Base-by-base conservation (phyloP, 1,140 invertebrate species). In the Spodoptera litura region DNA sequence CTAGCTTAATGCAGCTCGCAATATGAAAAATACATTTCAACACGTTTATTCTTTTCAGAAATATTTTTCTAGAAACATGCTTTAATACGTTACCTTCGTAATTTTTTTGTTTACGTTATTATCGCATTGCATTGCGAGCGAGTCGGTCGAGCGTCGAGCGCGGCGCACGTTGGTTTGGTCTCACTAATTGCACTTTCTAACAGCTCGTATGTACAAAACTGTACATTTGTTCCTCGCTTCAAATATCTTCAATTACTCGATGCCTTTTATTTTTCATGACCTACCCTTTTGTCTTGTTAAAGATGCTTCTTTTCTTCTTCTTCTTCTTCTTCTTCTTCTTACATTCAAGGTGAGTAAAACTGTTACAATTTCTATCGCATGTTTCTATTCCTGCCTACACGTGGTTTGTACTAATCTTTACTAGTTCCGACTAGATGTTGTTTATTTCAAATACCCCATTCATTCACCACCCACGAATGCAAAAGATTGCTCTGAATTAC, bases 181-280 rank as follows among this genome's bases (percentile, higher is more conserved):
- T 55, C 27, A 64, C 75, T 77, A 77, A 77, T 77, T 77, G 75
- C 62, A 68, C 61, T 77, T 53, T 59, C 76, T n/a, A 71, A 66
- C 56, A 44, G 53, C 56, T 12, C 44, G 25, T 44, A n/a, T n/a
- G n/a, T n/a, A 52, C 56, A 44, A 70, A 59, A 59, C 73, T 35
- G 44, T 66, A 71, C 75, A 20, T 58, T 58, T 79, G 61, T 68
- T 78, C 31, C 61, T 9, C 58, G 76, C 71, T 61, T 73, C 53
- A 56, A 73, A 59, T 73, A 51, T 20, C 27, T 73, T 27, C 56
- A 61, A 73, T 73, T 75, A 75, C 6, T 75, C 49, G 73, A 62
- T 75, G 51, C 27, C 25, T 49, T 53, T 49, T 62, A 62, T 49
- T 73, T 44, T 73, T 38, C 20, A 27, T 52, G 13, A 25, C 12